Evolutionary conservation across 2,797 vertebrate genomes (phyloP), one percentile per base, ranked within the genome.

Genomic region (Remorina albescens): DNA sequence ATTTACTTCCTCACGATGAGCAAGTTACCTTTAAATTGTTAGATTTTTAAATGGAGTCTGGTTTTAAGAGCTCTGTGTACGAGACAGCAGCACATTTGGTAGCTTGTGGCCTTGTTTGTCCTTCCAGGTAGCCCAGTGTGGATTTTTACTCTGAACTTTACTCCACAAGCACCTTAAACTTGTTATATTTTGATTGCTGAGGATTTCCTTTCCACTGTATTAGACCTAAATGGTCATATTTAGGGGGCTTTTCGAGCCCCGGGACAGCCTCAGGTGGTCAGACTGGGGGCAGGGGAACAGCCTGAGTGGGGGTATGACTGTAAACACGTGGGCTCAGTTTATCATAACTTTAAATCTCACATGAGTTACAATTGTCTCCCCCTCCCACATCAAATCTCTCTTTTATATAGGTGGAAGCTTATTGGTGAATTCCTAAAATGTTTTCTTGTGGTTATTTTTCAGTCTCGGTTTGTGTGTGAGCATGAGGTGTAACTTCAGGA

Each of bases 291-390:
- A 49, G 44, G 78, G 84, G 87, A 73, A 25, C 28, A 64, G 51
- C 19, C n/a, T 12, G 23, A 19, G 23, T 30, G 81, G 74, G 80
- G 82, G 70, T 42, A 25, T 65, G 70, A 49, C 53, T 78, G 59
- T 82, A 86, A 91, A 91, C 92, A 89, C 90, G 89, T 91, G 91
- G 88, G 76, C 75, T 50, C 62, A n/a, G 65, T 84, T 83, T 78
- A 78, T 76, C 70, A 83, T 63, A 47, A 62, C 49, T 47, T 8
- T 19, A 6, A 19, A 51, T 37, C 69, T 73, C 37, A 63, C 44
- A 2, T 41, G 28, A 13, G 37, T 32, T 51, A 8, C 7, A 42
- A 57, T 6, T 36, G 15, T 18, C 54, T 42, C 32, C 54, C 36
- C 32, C 2, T 9, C 7, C 23, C 36, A 18, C 6, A 21, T 18